Percentiles rank a stretch among this genome's conserved stretches.
phyloP scores from a whole-genome alignment of 2,888 invertebrate genomes.

The Dicycla oo region DNA sequence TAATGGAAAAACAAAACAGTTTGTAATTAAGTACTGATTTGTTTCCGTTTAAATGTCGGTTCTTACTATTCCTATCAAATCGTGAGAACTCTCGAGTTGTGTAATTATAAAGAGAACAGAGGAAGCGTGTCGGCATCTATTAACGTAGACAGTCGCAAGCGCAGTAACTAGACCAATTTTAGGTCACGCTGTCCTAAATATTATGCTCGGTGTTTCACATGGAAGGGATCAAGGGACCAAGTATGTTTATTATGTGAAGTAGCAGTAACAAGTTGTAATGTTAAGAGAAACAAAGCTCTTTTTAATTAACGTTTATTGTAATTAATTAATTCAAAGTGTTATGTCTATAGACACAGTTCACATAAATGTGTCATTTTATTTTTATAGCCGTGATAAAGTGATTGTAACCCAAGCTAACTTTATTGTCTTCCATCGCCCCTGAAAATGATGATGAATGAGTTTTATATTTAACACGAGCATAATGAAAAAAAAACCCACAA shows the following conservation, averaged over 20 bases:
- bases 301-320: slow-evolving; percentile 2
- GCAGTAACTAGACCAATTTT: slow-evolving; percentile 52
- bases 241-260: slow-evolving; percentile 8
- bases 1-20: slow-evolving; percentile 15
- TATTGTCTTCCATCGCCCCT: slow-evolving; percentile 29
- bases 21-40: slow-evolving; percentile 35
- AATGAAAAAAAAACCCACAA: slow-evolving; percentile 45
- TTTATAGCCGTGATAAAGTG: slow-evolving; percentile 5
- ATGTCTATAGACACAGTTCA: neutral
- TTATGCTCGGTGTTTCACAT: slow-evolving; percentile 2
- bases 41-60: slow-evolving; percentile 25
- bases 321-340: neutral
- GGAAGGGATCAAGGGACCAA: neutral
- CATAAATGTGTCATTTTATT: slow-evolving; percentile 22
- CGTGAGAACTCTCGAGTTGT: slow-evolving; percentile 63
- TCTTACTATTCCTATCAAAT: slow-evolving; percentile 17
- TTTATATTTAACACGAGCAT: slow-evolving; percentile 28
- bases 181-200: slow-evolving; percentile 39
- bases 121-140: slow-evolving; percentile 67
- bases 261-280: neutral
- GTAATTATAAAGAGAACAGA: slow-evolving; percentile 71
- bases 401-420: neutral
- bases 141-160: slow-evolving; percentile 52
- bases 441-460: slow-evolving; percentile 28
- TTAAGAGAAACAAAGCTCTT: slow-evolving; percentile 8